Evolutionary conservation across 2,797 vertebrate genomes (phyloP).

Genomic region (Pempheris klunzingeri): DNA sequence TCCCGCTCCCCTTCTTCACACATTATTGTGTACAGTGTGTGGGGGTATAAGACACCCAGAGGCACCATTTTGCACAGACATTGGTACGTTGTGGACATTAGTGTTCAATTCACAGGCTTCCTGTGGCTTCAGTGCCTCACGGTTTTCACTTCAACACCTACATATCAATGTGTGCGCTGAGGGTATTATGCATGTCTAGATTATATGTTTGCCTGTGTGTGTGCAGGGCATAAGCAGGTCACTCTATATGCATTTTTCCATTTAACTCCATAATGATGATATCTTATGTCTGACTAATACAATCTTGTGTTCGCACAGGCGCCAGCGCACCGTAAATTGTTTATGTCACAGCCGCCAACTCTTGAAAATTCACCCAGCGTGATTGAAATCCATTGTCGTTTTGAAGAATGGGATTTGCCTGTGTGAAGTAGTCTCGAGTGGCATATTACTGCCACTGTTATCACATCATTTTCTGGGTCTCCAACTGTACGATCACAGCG

Average conservation of each 20-base stretch:
- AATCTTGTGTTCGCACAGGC: slow-evolving; percentile 44
- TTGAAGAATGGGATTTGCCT: slow-evolving; percentile 72
- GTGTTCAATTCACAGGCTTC: slow-evolving; percentile 62
- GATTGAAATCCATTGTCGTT: slow-evolving; percentile 77
- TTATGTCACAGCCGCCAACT: slow-evolving; percentile 65
- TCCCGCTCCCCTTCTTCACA: slow-evolving; percentile 59
- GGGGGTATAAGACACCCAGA: slow-evolving; percentile 38
- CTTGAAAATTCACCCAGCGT: slow-evolving; percentile 65
- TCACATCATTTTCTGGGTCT: slow-evolving; percentile 68
- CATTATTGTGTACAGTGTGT: slow-evolving; percentile 43
- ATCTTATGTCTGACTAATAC: slow-evolving; percentile 66
- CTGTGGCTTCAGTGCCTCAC: slow-evolving; percentile 44
- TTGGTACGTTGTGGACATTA: slow-evolving; percentile 63
- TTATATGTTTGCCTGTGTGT: slow-evolving; percentile 32
- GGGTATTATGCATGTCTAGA: slow-evolving; percentile 19
- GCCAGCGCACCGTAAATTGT: slow-evolving; percentile 61
- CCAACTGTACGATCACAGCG: slow-evolving; percentile 39
- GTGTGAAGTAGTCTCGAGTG: slow-evolving; percentile 67
- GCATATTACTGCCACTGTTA: slow-evolving; percentile 67
- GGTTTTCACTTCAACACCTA: slow-evolving; percentile 53
- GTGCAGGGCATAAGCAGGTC: slow-evolving; percentile 28
- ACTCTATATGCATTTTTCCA: slow-evolving; percentile 48
- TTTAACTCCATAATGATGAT: slow-evolving; percentile 65
- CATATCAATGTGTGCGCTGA: slow-evolving; percentile 25
- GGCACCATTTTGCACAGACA: slow-evolving; percentile 58